These are phyloP conservation scores for Eremobia ochroleuca DNA, from an alignment of 2,888 invertebrate species.

Conservation along the genomic window DNA sequence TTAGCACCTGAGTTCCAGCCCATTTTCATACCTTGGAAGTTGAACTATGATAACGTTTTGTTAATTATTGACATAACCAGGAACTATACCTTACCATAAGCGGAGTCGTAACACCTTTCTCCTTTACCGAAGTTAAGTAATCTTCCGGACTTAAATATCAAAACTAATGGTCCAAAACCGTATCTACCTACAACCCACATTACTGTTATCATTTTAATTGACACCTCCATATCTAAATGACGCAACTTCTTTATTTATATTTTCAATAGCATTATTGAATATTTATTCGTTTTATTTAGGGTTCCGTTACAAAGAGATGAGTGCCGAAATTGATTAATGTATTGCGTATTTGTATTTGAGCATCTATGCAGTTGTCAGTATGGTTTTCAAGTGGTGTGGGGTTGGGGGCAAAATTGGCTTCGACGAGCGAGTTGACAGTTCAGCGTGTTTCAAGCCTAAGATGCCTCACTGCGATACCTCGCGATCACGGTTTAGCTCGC, in stretches of 20 bases:
- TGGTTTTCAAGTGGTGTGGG: background rate
- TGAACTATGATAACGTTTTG: background rate
- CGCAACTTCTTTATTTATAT: slow-evolving; percentile 41
- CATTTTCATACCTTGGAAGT: background rate
- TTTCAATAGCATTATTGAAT: slow-evolving; percentile 53
- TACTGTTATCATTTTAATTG: slow-evolving; percentile 67
- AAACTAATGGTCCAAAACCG: slow-evolving; percentile 41
- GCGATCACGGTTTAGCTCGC: too few relatives aligned
- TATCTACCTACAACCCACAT: slow-evolving; percentile 45
- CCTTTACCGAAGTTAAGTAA: background rate
- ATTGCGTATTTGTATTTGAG: slow-evolving; percentile 22
- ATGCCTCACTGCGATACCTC: too few relatives aligned
- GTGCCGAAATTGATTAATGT: background rate
- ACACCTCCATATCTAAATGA: slow-evolving; percentile 58
- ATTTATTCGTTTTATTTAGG: slow-evolving; percentile 41
- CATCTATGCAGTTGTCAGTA: slow-evolving; percentile 33
- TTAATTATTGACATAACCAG: background rate
- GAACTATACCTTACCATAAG: background rate
- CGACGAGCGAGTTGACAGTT: background rate
- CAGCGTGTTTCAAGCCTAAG: background rate
- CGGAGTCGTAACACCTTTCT: slow-evolving; percentile 11
- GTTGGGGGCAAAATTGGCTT: background rate
- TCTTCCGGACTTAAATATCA: background rate
- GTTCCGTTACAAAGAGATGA: slow-evolving; percentile 25
- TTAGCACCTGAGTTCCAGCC: background rate